phyloP scores from a whole-genome alignment of 2,888 invertebrate species.

The Acronicta leporina region DNA sequence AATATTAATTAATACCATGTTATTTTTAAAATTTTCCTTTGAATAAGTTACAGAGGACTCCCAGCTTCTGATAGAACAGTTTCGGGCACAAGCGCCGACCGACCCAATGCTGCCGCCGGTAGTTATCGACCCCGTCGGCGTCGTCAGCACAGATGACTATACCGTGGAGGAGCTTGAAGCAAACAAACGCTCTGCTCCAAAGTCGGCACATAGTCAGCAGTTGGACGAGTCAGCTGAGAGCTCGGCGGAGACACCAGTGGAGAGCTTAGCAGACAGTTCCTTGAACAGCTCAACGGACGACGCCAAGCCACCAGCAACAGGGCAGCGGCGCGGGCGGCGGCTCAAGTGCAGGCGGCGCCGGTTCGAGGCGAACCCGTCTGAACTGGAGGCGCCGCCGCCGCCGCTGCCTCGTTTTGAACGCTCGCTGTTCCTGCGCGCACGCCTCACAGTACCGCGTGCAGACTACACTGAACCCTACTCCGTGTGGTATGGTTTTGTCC shows the following conservation, averaged over 20 bases:
- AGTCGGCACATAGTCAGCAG: not conserved
- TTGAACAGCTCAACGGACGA: not conserved
- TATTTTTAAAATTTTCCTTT: not conserved
- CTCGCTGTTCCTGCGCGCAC: constrained; percentile 66
- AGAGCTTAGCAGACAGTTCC: no score
- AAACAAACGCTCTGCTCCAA: no score
- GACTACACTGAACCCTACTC: constrained; percentile 76
- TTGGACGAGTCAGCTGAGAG: no score
- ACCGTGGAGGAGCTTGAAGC: constrained; percentile 28
- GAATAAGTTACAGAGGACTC: constrained; percentile 62
- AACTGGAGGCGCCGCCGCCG: constrained; percentile 10
- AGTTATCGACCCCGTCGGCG: constrained; percentile 61
- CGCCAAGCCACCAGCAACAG: not conserved
- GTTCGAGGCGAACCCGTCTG: constrained; percentile 8
- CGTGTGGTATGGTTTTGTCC: constrained; percentile 59
- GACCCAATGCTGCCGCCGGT: constrained; percentile 71
- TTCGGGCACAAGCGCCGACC: constrained; percentile 64
- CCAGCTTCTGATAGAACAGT: constrained; percentile 67
- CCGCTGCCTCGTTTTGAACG: constrained; percentile 68
- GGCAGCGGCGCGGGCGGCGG: constrained; percentile 17
- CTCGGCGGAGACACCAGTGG: no score
- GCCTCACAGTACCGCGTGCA: constrained; percentile 71
- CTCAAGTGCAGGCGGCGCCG: constrained; percentile 25
- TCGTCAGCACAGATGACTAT: constrained; percentile 36
- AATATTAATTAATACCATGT: no score